These are phyloP conservation scores for Scartelaos histophorus DNA, from an alignment of 2,113 vertebrate genomes.

Conservation along the genomic window DNA sequence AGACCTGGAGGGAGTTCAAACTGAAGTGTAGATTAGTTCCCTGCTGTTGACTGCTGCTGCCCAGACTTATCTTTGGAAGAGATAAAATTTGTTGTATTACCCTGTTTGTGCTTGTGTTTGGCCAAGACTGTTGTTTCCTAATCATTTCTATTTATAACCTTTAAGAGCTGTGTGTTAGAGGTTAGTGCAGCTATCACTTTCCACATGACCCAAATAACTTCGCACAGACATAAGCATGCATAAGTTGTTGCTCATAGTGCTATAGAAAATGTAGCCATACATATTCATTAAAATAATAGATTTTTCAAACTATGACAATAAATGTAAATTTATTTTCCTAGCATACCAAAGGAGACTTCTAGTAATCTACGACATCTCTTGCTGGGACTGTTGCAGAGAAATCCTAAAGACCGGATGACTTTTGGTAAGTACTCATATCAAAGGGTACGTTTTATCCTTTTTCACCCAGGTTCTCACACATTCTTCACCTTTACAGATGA, in stretches of 20 bases:
- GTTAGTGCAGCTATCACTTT: conserved; percentile 58
- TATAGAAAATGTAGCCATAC: conserved; percentile 18
- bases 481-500: conserved; percentile 78
- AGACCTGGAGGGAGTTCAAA: conserved; percentile 35
- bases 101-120: conserved; percentile 22
- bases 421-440: conserved; percentile 79
- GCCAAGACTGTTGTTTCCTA: conserved; percentile 59
- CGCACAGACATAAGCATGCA: conserved; percentile 34
- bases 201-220: conserved; percentile 63
- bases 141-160: conserved; percentile 66
- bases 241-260: conserved; percentile 14
- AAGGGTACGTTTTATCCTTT: background rate
- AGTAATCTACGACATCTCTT: conserved; percentile 85
- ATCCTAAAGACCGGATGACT: conserved; percentile 88
- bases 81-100: conserved; percentile 42
- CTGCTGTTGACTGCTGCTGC: conserved; percentile 32
- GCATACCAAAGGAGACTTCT: conserved; percentile 93
- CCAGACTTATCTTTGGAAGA: conserved; percentile 45
- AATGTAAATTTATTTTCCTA: conserved; percentile 53
- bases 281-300: conserved; percentile 24
- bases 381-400: conserved; percentile 87
- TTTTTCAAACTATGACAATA: conserved; percentile 6
- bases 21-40: conserved; percentile 29
- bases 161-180: conserved; percentile 37
- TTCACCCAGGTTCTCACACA: background rate